phyloP scores from a whole-genome alignment of 2,797 vertebrate species.

The Lindbergichthys nudifrons region DNA sequence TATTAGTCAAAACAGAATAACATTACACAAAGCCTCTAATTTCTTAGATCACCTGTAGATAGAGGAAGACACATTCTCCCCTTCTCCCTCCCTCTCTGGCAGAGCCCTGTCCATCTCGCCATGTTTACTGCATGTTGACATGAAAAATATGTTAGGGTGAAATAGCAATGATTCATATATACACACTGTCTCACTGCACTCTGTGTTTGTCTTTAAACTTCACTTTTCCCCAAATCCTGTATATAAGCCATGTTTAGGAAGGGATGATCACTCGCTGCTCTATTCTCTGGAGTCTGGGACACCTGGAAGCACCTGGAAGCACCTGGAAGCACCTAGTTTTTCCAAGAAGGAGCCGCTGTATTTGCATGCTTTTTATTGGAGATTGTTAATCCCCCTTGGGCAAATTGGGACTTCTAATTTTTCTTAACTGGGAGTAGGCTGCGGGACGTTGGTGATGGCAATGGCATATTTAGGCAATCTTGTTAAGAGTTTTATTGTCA shows the following conservation, averaged over 20 bases:
- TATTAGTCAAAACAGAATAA: neutral
- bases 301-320: constrained; percentile 33
- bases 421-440: constrained; percentile 15
- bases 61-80: constrained; percentile 2
- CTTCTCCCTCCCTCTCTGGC: constrained; percentile 68
- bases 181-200: constrained; percentile 74
- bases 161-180: constrained; percentile 85
- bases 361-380: constrained; percentile 6
- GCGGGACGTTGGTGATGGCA: constrained; percentile 3
- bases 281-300: constrained; percentile 49
- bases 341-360: constrained; percentile 34
- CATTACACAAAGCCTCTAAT: neutral
- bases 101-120: constrained; percentile 72
- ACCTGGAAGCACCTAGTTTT: constrained; percentile 19
- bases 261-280: constrained; percentile 53
- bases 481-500: neutral
- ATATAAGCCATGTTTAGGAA: constrained; percentile 79
- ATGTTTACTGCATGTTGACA: constrained; percentile 84
- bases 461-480: neutral
- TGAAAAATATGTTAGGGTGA: constrained; percentile 86
- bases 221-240: constrained; percentile 83
- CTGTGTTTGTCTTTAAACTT: constrained; percentile 86
- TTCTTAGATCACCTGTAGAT: constrained; percentile 15
- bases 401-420: constrained; percentile 4
- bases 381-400: constrained; percentile 26